Conservation (phyloP, 2,113 vertebrate species). For the Oxyruncus cristatus region DNA sequence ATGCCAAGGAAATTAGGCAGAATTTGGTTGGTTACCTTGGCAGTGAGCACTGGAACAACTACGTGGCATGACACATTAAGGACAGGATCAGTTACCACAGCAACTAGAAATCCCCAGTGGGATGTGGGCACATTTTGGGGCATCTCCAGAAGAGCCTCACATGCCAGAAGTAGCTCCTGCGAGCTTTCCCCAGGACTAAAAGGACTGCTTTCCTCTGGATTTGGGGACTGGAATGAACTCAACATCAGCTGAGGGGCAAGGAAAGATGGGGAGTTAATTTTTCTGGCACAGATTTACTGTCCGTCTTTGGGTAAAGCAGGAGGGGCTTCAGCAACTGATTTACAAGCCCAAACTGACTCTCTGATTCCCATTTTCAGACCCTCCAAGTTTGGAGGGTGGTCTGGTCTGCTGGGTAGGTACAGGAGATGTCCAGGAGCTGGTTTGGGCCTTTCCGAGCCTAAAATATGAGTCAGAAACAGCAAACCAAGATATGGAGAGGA, state of each 20-base stretch:
- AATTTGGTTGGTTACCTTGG: not conserved
- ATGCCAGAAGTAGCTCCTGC: not conserved
- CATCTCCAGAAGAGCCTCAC: not conserved
- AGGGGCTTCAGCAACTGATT: not conserved
- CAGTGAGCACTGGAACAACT: not conserved
- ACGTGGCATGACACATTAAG: not conserved
- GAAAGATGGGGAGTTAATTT: not conserved
- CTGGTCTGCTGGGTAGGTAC: not conserved
- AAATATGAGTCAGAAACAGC: not conserved
- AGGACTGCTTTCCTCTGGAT: not conserved
- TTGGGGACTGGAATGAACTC: not conserved
- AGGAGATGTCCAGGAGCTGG: not conserved
- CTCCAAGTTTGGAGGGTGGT: not conserved
- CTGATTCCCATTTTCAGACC: not conserved
- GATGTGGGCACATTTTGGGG: not conserved
- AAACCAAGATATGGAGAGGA: not conserved
- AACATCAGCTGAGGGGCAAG: not conserved
- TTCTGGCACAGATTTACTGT: fast-evolving
- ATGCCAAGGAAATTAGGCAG: not conserved
- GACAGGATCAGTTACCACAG: not conserved
- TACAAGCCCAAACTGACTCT: not conserved
- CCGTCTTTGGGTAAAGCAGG: not conserved
- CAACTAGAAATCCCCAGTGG: not conserved
- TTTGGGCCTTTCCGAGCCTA: not conserved
- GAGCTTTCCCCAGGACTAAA: not conserved